phyloP scores from a whole-genome alignment of 2,113 vertebrate genomes.

The Pseudorasbora parva region DNA sequence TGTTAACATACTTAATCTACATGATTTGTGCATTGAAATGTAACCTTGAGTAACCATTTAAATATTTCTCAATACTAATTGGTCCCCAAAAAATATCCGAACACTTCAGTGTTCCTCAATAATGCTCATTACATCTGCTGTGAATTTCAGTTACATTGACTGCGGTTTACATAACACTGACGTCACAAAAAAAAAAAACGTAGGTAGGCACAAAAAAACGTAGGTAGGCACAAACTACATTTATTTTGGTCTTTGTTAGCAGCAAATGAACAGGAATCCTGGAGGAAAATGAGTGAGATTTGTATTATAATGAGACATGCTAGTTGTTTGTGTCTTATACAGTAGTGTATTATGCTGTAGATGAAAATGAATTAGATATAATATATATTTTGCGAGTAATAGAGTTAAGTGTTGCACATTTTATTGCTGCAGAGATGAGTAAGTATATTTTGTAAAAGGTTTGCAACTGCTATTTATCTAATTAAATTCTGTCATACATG shows the following conservation, averaged over 20 bases:
- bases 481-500: no score
- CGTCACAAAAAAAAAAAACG: background rate
- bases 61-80: background rate
- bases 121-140: background rate
- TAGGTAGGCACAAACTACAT: background rate
- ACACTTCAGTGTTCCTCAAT: background rate
- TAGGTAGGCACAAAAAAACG: background rate
- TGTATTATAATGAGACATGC: background rate
- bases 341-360: background rate
- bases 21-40: background rate
- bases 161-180: background rate
- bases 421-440: no score
- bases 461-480: no score
- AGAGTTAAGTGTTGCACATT: no score
- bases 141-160: background rate
- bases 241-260: background rate
- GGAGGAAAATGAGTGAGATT: background rate
- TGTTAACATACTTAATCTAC: background rate
- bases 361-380: no score
- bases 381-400: no score
- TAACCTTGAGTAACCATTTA: background rate
- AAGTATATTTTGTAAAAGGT: no score
- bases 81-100: background rate
- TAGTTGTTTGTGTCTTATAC: background rate
- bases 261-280: background rate